These are phyloP conservation scores for Champsocephalus gunnari DNA, from an alignment of 2,797 vertebrate genomes.

Conservation along the genomic window DNA sequence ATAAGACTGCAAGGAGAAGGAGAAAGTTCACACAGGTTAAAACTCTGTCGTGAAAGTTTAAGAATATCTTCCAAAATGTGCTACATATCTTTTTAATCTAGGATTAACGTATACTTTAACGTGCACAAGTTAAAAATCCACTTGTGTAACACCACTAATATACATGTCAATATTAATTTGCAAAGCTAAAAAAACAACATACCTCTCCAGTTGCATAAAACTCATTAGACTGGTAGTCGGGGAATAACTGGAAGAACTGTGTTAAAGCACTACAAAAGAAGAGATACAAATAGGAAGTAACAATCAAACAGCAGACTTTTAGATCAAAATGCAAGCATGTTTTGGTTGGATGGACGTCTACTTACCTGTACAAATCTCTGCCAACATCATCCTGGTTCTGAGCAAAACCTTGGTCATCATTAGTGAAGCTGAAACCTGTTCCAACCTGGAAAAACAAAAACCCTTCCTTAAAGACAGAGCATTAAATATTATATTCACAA, in stretches of 20 bases:
- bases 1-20: conserved; percentile 79
- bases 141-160: background rate
- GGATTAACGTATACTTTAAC: background rate
- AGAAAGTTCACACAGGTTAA: background rate
- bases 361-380: conserved; percentile 85
- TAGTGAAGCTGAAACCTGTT: conserved; percentile 89
- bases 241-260: conserved; percentile 90
- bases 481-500: background rate
- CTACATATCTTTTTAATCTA: background rate
- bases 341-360: background rate
- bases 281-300: conserved; percentile 12
- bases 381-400: conserved; percentile 86
- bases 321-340: too few species aligned
- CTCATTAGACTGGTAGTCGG: conserved; percentile 88
- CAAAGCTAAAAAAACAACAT: background rate
- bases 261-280: conserved; percentile 79
- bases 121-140: background rate
- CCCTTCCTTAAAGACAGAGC: background rate
- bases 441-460: conserved; percentile 79
- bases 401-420: conserved; percentile 78
- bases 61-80: background rate
- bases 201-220: conserved; percentile 92
- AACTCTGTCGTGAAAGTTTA: background rate
- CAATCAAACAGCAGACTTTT: background rate
- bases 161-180: background rate